These are phyloP conservation scores for Harmothoe impar DNA, from an alignment of 2,888 invertebrate species.

Conservation along the genomic window DNA sequence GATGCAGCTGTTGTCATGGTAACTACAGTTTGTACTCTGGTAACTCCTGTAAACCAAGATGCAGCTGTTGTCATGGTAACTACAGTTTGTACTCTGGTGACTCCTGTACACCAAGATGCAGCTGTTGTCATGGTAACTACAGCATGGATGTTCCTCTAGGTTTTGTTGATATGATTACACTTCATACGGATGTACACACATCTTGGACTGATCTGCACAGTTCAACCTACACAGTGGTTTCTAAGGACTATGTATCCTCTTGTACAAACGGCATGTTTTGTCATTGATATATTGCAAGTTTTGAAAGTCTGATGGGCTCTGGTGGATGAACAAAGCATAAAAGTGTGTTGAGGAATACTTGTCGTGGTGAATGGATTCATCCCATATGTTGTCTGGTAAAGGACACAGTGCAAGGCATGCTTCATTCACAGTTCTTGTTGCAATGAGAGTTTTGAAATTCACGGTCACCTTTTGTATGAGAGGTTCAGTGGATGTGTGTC, in stretches of 20 bases:
- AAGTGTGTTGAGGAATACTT: no score
- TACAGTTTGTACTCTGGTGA: background rate
- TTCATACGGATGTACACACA: background rate
- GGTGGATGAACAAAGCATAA: no score
- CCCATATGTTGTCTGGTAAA: no score
- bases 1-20: no score
- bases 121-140: background rate
- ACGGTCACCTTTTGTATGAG: background rate
- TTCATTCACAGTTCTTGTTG: no score
- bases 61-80: background rate
- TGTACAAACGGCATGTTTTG: constrained; percentile 6
- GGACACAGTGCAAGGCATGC: no score
- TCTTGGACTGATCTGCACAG: background rate
- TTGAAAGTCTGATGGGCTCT: background rate
- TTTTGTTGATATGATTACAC: background rate
- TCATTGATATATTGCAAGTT: background rate
- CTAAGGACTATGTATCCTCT: background rate
- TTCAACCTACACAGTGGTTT: background rate
- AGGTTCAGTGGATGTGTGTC: background rate
- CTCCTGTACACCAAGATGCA: background rate
- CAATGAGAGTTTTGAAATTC: background rate
- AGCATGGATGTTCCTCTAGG: background rate
- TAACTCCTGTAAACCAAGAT: background rate
- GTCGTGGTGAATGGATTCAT: no score
- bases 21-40: background rate